Evolutionary conservation across 64 coral and sea anemone species (phyloP), one percentile per base, ranked within the genome.

Genomic region (Montipora foliosa): DNA sequence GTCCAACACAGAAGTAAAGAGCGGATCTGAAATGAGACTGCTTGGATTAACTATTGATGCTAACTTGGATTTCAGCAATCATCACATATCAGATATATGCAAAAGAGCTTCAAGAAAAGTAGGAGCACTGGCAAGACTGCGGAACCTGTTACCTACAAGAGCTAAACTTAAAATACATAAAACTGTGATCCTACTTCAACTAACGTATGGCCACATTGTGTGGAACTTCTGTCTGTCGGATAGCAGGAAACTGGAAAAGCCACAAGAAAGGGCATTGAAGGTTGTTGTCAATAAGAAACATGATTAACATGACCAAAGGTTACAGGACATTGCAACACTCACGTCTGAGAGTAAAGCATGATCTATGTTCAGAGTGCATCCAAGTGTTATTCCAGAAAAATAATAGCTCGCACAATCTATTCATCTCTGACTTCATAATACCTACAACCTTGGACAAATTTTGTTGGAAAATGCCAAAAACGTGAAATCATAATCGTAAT

Each of bases 221-320:
- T 92, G 90, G 90, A 57, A 92, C 16, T 83, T 92, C 70, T 92
- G 90, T 47, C 67, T 22, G 4, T 60, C 78, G 21, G 90, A 92
- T 66, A 69, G 16, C 4, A 66, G 90, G 46, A 92, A 84, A 74
- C 59, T 92, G 24, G 90, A 92, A 11, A 57, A 57, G 53, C 53
- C 11, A 83, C 24, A 79, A 16, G 25, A 83, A 37, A 37, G 37
- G 37, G 37, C 37, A 37, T 37, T 37, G 0, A 37, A 37, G 37
- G 37, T 37, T 37, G 37, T 37, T 37, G 55, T 37, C 3, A 14
- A 37, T 37, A 37, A 37, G 37, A 37, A 37, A 37, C 37, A 37
- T 37, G 37, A 37, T 2, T 37, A 0, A 37, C 37, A 37, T 37
- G 37, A 0, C 37, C 37, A 37, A 37, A 37, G 37, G 37, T 37